Evolutionary conservation across 2,797 vertebrate species (phyloP).

Genomic region (Anniella stebbinsi): DNA sequence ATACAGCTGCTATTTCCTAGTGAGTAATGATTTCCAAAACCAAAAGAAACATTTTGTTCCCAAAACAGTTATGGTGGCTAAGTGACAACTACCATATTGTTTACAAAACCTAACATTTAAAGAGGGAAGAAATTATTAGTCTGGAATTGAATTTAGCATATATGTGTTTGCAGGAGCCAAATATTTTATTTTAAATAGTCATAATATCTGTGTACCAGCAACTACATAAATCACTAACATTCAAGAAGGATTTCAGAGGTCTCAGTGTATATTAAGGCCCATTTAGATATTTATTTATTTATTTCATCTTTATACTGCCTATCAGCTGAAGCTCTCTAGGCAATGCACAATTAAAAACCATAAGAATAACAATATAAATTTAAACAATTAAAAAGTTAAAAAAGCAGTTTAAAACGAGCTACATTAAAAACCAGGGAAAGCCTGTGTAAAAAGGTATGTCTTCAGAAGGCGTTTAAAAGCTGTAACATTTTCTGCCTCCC

Average conservation of each 20-base stretch:
- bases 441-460: too few relatives aligned
- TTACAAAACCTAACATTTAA: constrained; percentile 62
- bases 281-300: neutral
- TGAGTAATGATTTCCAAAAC: constrained; percentile 58
- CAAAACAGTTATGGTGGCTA: constrained; percentile 67
- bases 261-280: neutral
- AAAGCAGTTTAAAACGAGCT: too few relatives aligned
- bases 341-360: too few relatives aligned
- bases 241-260: neutral
- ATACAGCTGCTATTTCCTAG: constrained; percentile 32
- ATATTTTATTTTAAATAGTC: neutral
- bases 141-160: constrained; percentile 19
- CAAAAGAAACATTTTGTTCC: constrained; percentile 62
- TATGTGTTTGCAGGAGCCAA: neutral
- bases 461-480: too few relatives aligned
- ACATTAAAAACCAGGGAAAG: too few relatives aligned
- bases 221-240: neutral
- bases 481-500: too few relatives aligned
- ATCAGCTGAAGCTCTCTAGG: too few relatives aligned
- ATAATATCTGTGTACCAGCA: neutral
- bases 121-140: constrained; percentile 48
- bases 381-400: too few relatives aligned
- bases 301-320: too few relatives aligned
- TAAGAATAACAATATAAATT: too few relatives aligned
- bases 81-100: constrained; percentile 69